Evolutionary conservation across 2,797 vertebrate genomes (phyloP).

Genomic region (Cercopithecus hamlyni): DNA sequence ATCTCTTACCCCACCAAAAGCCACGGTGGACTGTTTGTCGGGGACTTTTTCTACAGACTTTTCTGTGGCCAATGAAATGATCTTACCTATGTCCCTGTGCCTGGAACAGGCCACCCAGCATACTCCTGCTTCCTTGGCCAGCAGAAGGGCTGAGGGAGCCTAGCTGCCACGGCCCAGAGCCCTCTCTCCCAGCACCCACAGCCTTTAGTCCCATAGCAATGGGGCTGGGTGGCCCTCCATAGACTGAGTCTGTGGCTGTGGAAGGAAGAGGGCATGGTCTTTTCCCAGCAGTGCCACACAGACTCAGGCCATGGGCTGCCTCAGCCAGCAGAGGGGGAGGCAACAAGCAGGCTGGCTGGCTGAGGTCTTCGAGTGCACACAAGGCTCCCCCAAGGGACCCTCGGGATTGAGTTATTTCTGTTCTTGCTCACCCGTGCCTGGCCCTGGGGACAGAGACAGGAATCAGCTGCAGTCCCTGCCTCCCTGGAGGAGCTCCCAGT

Average conservation of each 20-base stretch:
- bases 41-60: neutral
- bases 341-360: neutral
- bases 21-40: neutral
- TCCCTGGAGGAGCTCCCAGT: neutral
- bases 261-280: neutral
- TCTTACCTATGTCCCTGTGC: neutral
- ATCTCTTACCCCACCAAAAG: neutral
- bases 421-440: conserved; percentile 36
- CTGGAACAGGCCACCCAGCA: rapidly evolving
- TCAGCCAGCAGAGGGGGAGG: neutral
- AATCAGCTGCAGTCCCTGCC: neutral
- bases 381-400: neutral
- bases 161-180: neutral
- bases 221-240: neutral
- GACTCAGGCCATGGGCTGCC: neutral
- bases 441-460: conserved; percentile 7
- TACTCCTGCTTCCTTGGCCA: neutral
- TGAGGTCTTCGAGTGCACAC: neutral
- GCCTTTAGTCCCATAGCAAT: neutral
- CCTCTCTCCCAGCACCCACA: too few relatives aligned
- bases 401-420: conserved; percentile 50
- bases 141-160: neutral
- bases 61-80: neutral
- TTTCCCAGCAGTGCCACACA: neutral
- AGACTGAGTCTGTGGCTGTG: rapidly evolving